Conservation (phyloP, 1,140 invertebrate species). For the Helicoverpa armigera region DNA sequence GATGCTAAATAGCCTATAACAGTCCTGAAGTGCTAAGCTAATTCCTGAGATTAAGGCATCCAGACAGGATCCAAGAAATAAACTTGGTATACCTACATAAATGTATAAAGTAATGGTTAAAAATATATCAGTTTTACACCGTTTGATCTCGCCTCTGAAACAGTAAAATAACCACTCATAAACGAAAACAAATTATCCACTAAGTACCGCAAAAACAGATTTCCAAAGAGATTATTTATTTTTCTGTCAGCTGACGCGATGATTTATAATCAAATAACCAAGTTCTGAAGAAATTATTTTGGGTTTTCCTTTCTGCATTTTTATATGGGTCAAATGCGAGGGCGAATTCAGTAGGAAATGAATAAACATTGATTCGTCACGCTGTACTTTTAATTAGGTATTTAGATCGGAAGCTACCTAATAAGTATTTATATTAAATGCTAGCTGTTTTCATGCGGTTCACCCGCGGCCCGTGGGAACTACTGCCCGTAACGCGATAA, state of each 20-base stretch:
- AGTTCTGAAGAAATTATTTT: neutral
- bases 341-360: neutral
- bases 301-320: neutral
- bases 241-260: neutral
- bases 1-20: no score
- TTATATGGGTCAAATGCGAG: neutral
- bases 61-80: no score
- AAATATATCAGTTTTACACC: no score
- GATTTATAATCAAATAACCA: no score
- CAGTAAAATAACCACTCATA: neutral
- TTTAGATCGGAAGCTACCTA: constrained; percentile 10
- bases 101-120: no score
- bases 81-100: no score
- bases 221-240: neutral
- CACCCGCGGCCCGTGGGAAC: no score
- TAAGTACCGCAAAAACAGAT: constrained; percentile 7
- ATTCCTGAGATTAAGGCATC: no score
- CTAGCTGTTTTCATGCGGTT: no score
- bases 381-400: neutral
- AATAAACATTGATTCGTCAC: neutral
- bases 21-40: no score
- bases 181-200: neutral
- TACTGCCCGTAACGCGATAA: no score
- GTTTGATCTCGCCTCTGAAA: no score
- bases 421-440: neutral